phyloP scores from a whole-genome alignment of 2,888 invertebrate genomes.

The Plebejus melissa region DNA sequence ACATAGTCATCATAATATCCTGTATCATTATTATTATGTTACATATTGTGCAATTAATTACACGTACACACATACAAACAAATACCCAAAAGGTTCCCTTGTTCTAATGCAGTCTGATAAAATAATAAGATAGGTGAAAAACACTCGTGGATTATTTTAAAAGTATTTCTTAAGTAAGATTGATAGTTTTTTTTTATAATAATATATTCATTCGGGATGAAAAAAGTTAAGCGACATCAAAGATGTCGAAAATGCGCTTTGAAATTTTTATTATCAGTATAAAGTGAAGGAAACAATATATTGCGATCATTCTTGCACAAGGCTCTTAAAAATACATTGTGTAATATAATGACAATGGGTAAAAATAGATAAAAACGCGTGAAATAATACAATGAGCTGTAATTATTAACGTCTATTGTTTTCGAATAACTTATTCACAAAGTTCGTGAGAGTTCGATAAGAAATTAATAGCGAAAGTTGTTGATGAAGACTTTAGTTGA shows the following conservation, averaged over 20 bases:
- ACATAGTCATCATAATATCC: no score
- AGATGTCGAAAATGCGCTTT: slow-evolving; percentile 37
- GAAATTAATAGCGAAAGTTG: slow-evolving; percentile 2
- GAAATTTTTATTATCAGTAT: slow-evolving; percentile 38
- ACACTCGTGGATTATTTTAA: neutral
- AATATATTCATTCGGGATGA: slow-evolving; percentile 38
- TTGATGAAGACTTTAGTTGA: neutral
- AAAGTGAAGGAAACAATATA: slow-evolving; percentile 37
- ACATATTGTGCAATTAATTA: no score
- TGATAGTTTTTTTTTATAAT: slow-evolving; percentile 37
- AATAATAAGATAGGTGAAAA: no score
- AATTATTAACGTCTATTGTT: slow-evolving; percentile 1
- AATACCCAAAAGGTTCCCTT: no score
- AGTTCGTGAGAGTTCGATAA: slow-evolving; percentile 6
- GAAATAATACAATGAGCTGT: neutral
- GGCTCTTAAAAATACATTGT: neutral
- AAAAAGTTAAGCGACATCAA: slow-evolving; percentile 39
- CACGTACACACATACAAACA: no score
- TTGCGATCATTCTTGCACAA: slow-evolving; percentile 16
- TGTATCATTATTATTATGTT: no score
- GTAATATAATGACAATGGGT: no score
- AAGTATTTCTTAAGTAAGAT: neutral
- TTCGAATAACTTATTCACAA: neutral
- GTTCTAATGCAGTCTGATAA: no score
- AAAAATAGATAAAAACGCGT: neutral